A percentile compares a stretch with the other conserved stretches of the same genome.
These are phyloP conservation scores for Strix aluco DNA, from an alignment of 2,113 vertebrate genomes.

Conservation along the genomic window DNA sequence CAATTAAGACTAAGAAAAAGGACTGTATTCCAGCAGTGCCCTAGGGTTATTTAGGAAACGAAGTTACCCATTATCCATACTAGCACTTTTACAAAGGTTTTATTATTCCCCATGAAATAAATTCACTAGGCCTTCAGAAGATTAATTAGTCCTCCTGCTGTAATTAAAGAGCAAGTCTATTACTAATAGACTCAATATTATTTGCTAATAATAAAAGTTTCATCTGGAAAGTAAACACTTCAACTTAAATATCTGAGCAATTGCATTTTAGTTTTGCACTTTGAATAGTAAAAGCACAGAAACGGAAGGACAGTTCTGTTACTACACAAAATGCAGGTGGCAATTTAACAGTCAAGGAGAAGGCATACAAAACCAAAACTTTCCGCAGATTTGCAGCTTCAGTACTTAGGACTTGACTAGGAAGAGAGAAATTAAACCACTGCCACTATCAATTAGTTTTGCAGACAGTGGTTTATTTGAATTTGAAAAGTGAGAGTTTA, in stretches of 20 bases:
- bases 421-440: not conserved
- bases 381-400: not conserved
- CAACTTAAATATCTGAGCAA: not conserved
- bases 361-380: not conserved
- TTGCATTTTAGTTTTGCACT: not conserved
- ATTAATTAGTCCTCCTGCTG: not conserved
- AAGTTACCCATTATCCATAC: not conserved
- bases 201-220: not conserved
- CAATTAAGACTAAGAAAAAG: not conserved
- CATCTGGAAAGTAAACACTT: not conserved
- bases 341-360: not conserved
- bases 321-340: not conserved
- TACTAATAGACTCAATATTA: not conserved
- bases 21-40: not conserved
- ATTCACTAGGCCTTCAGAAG: not conserved
- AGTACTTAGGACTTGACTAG: not conserved
- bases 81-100: not conserved
- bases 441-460: not conserved
- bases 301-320: not conserved
- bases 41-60: not conserved
- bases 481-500: constrained; percentile 48
- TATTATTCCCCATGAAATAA: not conserved
- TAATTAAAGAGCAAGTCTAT: not conserved
- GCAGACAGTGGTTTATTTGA: constrained; percentile 2
- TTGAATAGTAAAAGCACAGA: not conserved